Evolutionary conservation across 2,888 invertebrate genomes (phyloP).

Genomic region (Synanthedon myopaeformis): DNA sequence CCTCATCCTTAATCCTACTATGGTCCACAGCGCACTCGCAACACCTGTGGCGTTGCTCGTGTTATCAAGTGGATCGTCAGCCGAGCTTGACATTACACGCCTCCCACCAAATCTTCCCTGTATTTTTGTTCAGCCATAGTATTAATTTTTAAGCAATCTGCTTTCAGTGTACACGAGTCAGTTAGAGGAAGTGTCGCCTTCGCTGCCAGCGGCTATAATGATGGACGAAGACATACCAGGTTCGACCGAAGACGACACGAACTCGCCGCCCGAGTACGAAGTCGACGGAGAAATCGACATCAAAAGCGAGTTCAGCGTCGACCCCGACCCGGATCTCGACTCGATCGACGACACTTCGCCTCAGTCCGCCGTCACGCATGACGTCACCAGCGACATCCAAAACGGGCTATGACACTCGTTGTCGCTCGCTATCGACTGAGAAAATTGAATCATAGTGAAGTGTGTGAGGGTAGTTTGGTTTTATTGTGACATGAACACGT

Average conservation of each 20-base stretch:
- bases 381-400: conserved; percentile 45
- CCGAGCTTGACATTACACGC: too few relatives aligned
- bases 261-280: conserved; percentile 45
- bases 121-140: too few relatives aligned
- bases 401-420: conserved; percentile 60
- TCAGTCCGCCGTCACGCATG: conserved; percentile 20
- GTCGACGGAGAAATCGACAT: conserved; percentile 14
- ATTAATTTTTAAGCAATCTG: too few relatives aligned
- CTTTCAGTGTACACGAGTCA: conserved; percentile 54
- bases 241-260: conserved; percentile 46
- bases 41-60: too few relatives aligned
- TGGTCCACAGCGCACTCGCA: too few relatives aligned
- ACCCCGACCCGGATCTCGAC: conserved; percentile 20
- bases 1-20: too few relatives aligned
- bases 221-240: conserved; percentile 56
- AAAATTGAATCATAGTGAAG: background rate
- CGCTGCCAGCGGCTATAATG: conserved; percentile 64
- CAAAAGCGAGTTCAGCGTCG: conserved; percentile 22
- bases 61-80: too few relatives aligned
- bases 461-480: too few relatives aligned
- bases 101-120: too few relatives aligned
- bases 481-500: too few relatives aligned
- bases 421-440: conserved; percentile 37
- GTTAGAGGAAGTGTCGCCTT: conserved; percentile 57
- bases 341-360: conserved; percentile 21